Base-by-base conservation (phyloP, 2,797 vertebrate genomes). In the Chelon labrosus region DNA sequence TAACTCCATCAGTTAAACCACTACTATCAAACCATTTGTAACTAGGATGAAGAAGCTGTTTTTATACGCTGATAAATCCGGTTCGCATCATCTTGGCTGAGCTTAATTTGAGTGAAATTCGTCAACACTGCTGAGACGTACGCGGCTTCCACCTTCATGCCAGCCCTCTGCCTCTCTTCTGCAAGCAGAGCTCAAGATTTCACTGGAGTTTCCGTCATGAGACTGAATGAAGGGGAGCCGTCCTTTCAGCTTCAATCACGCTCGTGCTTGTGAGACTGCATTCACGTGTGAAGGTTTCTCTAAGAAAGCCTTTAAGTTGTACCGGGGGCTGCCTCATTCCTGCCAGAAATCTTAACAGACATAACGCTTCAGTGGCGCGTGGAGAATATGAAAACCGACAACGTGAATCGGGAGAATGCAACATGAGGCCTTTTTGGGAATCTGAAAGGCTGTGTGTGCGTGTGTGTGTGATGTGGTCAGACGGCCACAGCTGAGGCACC, bases 321-420 rank as follows among this genome's bases (percentile, higher is more conserved):
- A 65, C 46, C 54, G 1, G 13, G 46, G 22, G 58, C 59, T 19
- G 35, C 3, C 85, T 89, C 53, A 68, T 67, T 80, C 47, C 74
- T 47, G 55, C 60, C 70, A 70, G 52, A 57, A 67, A 70, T 65
- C 74, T 68, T 74, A 59, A 73, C 76, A 67, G 75, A 77, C 69
- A 80, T 89, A 88, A 92, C 83, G 88, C 93, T 93, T 93, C 82
- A 94, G 83, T 92, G 89, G 74, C 59, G 56, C 80, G 69, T 38
- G 65, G 84, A 87, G 78, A 73, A 86, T 85, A 93, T 87, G 80
- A 72, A 90, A 92, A 80, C 79, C 80, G 94, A 94, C 93, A 93
- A 75, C 19, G 56, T 87, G 82, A 92, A 91, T 91, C 66, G 31
- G 70, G 75, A 73, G 77, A 89, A 83, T 73, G 70, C 79, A 75